phyloP scores from a whole-genome alignment of 2,113 vertebrate species.

The Piaya cayana region DNA sequence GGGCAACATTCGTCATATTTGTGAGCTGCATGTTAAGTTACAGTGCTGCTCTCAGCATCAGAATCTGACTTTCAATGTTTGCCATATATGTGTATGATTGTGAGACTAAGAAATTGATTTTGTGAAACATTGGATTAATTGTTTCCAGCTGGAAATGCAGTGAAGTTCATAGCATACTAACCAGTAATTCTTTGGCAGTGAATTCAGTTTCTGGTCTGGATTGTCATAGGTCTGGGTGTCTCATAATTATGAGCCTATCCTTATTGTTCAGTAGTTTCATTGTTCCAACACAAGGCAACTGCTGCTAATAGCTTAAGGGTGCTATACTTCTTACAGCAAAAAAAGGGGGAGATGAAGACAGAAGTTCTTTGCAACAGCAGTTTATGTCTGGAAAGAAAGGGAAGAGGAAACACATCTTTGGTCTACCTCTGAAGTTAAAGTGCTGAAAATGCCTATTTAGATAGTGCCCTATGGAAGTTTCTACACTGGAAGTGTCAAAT shows the following conservation, averaged over 20 bases:
- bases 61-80: neutral
- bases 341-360: neutral
- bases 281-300: neutral
- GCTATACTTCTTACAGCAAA: neutral
- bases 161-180: neutral
- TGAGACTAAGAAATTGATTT: neutral
- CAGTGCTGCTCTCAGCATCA: neutral
- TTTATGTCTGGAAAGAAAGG: neutral
- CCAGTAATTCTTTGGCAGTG: neutral
- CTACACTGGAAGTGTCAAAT: neutral
- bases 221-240: neutral
- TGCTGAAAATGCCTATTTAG: neutral
- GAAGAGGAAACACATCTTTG: neutral
- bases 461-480: neutral
- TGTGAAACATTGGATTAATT: neutral
- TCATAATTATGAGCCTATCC: neutral
- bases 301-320: neutral
- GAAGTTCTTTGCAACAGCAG: neutral
- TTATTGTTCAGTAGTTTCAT: constrained; percentile 22
- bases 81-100: neutral
- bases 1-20: neutral
- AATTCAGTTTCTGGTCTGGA: neutral
- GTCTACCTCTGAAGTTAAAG: neutral
- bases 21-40: neutral
- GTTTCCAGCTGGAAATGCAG: neutral